Base-by-base conservation (phyloP, 2,888 invertebrate species). In the Leucophenga maculata region DNA sequence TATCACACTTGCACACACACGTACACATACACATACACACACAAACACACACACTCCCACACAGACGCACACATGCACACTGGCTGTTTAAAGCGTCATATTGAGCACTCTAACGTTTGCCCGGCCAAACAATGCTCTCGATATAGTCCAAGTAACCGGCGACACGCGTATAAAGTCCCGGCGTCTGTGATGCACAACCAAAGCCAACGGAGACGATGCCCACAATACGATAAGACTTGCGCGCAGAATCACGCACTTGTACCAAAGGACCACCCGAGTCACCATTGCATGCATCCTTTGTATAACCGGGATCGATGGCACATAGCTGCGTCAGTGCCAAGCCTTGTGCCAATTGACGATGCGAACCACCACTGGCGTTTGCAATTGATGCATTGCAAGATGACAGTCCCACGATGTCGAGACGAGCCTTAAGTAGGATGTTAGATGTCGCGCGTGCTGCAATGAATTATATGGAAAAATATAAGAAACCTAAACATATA, bases 181-280 rank as follows among this genome's bases (percentile, higher is more conserved):
- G 88, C 0, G 84, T 80, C 6, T 73, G 68, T 0, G 83, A 78
- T 11, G 81, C 86, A 74, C 88, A 87, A 2, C 85, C 79, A n/a
- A 85, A 80, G 3, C 88, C 88, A 11, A 85, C 77, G 6, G 85
- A 85, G 48, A 87, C 82, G 1, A 88, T 59, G 3, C 88, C 88
- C 62, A 87, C 65, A 18, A 88, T 70, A 31, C 74, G 79, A 62
- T 79, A 86, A 3, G 78, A 68, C 13, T 70, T 71, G 14, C 59
- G 73, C 22, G 32, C 48, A 3, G 74, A 75, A 70, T 84, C 78
- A 0, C 73, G 66, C 8, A 83, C 77, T 2, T 79, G 62, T 55
- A 83, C 77, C 48, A 88, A 69, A 1, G 88, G 88, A 0, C 88
- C 88, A 1, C 87, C 88, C 0, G 87, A 86, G 64, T 88, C 87